Base-by-base conservation (phyloP, 2,113 vertebrate species). In the Petromus typicus region DNA sequence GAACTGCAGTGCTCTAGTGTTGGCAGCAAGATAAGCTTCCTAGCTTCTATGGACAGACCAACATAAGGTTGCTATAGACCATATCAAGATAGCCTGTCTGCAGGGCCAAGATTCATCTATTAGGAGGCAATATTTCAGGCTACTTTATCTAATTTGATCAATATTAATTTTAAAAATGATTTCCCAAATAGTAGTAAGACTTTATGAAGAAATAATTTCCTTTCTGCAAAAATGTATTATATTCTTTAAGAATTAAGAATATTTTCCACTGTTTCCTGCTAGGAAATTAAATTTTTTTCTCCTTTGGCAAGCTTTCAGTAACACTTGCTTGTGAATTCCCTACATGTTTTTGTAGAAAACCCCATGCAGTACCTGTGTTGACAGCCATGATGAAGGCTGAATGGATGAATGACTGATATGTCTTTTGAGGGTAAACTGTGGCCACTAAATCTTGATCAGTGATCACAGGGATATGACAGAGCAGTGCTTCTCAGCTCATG, bases 301-400 rank as follows among this genome's bases (percentile, higher is more conserved):
- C 4, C 10, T 30, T n/a, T 16, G 37, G 2, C 5, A 9, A 56
- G 5, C 4, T 14, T 23, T 8, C 14, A 7, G 2, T 30, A 37
- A n/a, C 48, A 3, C 1, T 0, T 1, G 5, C 13, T 40, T 43
- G 14, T 18, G 7, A 0, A 3, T 22, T 40, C 57, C 13, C 48
- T 8, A 20, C 59, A 0, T 0, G 5, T 5, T 6, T 1, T 4
- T 1, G 79, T 2, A 10, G 4, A 40, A 64, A 22, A 17, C 8
- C 1, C 30, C 0, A 2, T 8, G 5, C 7, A 4, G 5, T 7
- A 6, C 0, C 17, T 51, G 11, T 79, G 27, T 54, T 25, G 4
- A 4, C 10, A 51, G 54, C 40, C 1, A 2, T 22, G 17, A 30
- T 20, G 14, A 30, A 59, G 18, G 9, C 5, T 34, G 14, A 76